A percentile compares a stretch with the other conserved stretches of the same genome.
Evolutionary conservation across 2,888 invertebrate genomes (phyloP).

Genomic region (Lycocerus yunnanus): DNA sequence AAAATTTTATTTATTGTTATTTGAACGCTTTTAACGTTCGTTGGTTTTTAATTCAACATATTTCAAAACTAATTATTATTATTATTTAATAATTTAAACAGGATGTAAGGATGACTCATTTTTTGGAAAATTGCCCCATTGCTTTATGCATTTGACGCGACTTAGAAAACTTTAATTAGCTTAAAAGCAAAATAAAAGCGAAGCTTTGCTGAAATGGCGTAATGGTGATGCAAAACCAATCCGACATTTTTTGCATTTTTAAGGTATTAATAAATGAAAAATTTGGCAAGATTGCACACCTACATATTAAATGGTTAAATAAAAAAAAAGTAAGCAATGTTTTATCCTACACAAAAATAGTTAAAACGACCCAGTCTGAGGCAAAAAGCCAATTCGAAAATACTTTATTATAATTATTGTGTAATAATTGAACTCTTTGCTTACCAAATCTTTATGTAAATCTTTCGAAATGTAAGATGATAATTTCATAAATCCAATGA

Average conservation of each 20-base stretch:
- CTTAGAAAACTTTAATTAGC: neutral
- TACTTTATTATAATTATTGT: slow-evolving; percentile 39
- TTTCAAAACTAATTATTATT: neutral
- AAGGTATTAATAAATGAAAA: neutral
- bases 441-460: slow-evolving; percentile 94
- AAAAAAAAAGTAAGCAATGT: slow-evolving; percentile 1
- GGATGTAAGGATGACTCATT: neutral
- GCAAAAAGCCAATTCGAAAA: slow-evolving; percentile 52
- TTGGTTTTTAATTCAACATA: too few species aligned
- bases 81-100: neutral
- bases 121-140: neutral
- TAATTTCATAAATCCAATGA: slow-evolving; percentile 91
- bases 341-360: slow-evolving; percentile 32
- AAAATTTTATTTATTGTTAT: neutral
- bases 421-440: slow-evolving; percentile 48
- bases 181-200: neutral
- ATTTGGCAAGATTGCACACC: slow-evolving; percentile 1
- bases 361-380: slow-evolving; percentile 46
- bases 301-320: neutral
- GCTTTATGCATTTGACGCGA: neutral
- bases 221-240: neutral
- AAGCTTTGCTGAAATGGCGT: neutral
- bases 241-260: neutral
- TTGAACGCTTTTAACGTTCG: too few species aligned
- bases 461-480: slow-evolving; percentile 92